Conservation (phyloP, 2,113 vertebrate genomes). For the Pogonocichla stellata region DNA sequence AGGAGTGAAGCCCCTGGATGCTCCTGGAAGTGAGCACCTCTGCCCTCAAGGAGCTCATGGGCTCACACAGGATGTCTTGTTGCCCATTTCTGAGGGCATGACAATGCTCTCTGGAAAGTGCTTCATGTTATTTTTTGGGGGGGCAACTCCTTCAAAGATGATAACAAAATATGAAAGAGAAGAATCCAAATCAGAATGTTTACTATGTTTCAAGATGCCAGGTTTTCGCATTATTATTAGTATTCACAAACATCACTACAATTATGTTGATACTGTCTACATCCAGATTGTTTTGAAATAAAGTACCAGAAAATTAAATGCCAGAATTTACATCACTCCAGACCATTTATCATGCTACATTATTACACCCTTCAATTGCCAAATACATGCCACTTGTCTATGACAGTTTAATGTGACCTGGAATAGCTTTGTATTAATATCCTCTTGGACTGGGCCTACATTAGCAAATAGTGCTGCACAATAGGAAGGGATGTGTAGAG, state of each 20-base stretch:
- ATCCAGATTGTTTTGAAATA: slow-evolving; percentile 22
- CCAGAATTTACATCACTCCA: slow-evolving; percentile 16
- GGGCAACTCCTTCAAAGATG: neutral
- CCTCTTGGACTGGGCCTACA: neutral
- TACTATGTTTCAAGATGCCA: neutral
- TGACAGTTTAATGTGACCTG: neutral
- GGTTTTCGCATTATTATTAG: neutral
- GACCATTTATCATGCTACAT: neutral
- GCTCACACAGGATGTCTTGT: neutral
- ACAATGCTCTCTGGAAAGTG: neutral
- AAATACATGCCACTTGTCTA: neutral
- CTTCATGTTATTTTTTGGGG: rapidly evolving
- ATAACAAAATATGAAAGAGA: neutral
- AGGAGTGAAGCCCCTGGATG: neutral
- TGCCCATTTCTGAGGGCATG: neutral
- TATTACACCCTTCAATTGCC: neutral
- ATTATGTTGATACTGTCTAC: neutral
- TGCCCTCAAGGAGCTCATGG: neutral
- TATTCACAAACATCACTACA: neutral
- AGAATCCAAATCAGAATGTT: neutral
- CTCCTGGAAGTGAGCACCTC: neutral
- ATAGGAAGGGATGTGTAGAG: neutral
- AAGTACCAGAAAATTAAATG: slow-evolving; percentile 42
- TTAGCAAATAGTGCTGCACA: neutral
- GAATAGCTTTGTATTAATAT: slow-evolving; percentile 8